Evolutionary conservation across 2,113 vertebrate species (phyloP).

Genomic region (Nicator chloris): DNA sequence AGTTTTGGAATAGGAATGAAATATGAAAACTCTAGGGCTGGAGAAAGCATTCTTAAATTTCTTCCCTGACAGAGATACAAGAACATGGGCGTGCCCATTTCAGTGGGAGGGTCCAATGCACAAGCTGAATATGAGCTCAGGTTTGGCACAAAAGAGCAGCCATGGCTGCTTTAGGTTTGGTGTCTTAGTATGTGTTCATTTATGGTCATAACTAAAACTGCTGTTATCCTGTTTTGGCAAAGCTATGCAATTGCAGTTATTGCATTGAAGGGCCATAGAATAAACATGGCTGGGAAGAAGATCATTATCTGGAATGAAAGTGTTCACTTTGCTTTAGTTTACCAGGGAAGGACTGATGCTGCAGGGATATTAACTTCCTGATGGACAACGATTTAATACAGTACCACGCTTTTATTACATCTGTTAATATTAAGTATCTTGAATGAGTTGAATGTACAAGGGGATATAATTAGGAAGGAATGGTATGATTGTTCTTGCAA

Average conservation of each 20-base stretch:
- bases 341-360: background rate
- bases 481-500: background rate
- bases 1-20: background rate
- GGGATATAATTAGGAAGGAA: background rate
- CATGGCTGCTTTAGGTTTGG: background rate
- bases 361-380: background rate
- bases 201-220: background rate
- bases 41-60: background rate
- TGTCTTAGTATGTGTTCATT: background rate
- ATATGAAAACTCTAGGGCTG: background rate
- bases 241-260: background rate
- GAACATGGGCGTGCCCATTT: background rate
- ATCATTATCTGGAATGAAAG: background rate
- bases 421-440: background rate
- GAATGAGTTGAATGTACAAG: background rate
- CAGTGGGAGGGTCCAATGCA: background rate
- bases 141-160: background rate
- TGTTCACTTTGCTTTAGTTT: background rate
- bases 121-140: background rate
- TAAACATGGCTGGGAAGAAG: background rate
- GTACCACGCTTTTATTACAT: background rate
- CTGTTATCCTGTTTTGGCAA: background rate
- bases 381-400: background rate
- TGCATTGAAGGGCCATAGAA: background rate
- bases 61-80: background rate